Evolutionary conservation across 1,140 invertebrate species (phyloP), one percentile per base, ranked within the genome.

Genomic region (Drosophila micromelanica): DNA sequence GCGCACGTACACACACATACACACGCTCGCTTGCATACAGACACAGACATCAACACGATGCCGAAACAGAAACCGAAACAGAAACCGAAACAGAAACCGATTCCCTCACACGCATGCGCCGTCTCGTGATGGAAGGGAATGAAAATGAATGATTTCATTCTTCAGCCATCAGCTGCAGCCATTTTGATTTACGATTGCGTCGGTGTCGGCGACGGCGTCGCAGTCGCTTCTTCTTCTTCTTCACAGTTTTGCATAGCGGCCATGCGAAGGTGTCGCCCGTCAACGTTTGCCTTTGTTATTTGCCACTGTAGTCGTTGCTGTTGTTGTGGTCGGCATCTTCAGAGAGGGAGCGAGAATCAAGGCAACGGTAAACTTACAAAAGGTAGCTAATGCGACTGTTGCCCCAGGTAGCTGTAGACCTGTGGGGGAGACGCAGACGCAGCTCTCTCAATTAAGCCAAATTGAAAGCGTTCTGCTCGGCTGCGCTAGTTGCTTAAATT

Each of bases 91-190:
- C 32, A 7, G 32, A 73, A 42, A 45, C 37, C 37, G 55, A 51
- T 57, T 51, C 64, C 64, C 71, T 82, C 78, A 80, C 67, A 86
- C 82, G 82, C 82, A 87, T 87, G 82, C 84, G 84, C 75, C 60
- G 9, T 89, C 67, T 59, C 78, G 23, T 57, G 64, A 57, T 40
- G 62, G 55, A 65, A 52, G 61, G 59, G 27, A 63, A 64, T 43
- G 49, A 54, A 81, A 74, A 63, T 69, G 78, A 82, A 82, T 89
- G 82, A 87, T 80, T 87, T 78, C 79, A 78, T 87, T 87, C 84
- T 82, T 89, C 79, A 72, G 80, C 76, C 80, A 79, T 84, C 80
- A 84, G 76, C 72, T 76, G 77, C 82, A 87, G 82, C 82, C 82
- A 86, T 86, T 86, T 86, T 86, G 78, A 86, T 86, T 87, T 87